Evolutionary conservation across 2,797 vertebrate genomes (phyloP), one percentile per base, ranked within the genome.

Genomic region (Ara ararauna): DNA sequence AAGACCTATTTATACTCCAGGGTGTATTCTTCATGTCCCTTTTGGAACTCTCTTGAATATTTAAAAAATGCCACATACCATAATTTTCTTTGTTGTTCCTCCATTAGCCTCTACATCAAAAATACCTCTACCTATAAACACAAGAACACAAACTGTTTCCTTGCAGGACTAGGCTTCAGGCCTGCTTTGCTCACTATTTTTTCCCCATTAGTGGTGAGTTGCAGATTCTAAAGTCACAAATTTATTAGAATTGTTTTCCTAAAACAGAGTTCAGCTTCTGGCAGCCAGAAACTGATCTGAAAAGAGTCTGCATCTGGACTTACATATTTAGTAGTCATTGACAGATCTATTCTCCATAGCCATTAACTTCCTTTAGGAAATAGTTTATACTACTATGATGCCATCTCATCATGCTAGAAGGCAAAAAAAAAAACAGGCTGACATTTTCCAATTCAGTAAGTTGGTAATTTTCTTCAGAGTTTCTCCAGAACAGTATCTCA

Each of bases 401-500:
- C 15, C 19, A 78, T 23, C 60, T 87, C 40, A 74, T 53, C 13
- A 16, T 38, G 26, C 11, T 17, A 81, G 22, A 74, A 53, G 7
- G 13, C 23, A 34, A 16, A 73, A 74, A 71, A 65, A 61, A 48
- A 48, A 48, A 0, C 6, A 85, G 62, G 27, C 30, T 86, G 61
- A 87, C 18, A 76, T 87, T 87, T 90, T 89, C 67, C 66, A 73
- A 23, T 60, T 76, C 64, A 78, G 45, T 54, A 66, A 72, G 7
- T 36, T 67, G 9, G 60, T 32, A 72, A 36, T 77, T 91, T 84
- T 85, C 53, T 79, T 45, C 30, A 32, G 54, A 61, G 42, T 65
- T 92, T 70, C 50, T 87, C 68, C 51, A 92, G 77, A 94, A 89
- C 40, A 87, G 45, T 72, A 78, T 27, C 42, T 86, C 71, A 88